Conservation (phyloP, 2,113 vertebrate species). For the Notarius lentiginosus region DNA sequence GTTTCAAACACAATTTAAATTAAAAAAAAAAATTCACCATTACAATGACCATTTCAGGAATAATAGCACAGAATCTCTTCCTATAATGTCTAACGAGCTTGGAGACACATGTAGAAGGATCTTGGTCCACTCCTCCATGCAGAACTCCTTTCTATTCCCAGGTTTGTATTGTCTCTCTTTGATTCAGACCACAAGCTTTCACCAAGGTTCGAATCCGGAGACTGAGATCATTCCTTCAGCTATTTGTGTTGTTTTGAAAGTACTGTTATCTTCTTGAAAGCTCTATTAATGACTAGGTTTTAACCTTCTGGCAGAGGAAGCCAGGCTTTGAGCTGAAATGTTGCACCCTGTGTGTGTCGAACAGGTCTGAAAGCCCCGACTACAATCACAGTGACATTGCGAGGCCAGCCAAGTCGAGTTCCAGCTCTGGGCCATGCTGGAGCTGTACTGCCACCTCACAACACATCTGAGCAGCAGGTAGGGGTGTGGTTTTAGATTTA, state of each 20-base stretch:
- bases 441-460: slow-evolving; percentile 55
- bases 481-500: slow-evolving; percentile 3
- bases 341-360: slow-evolving; percentile 57
- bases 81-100: background rate
- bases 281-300: background rate
- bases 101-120: background rate
- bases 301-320: background rate
- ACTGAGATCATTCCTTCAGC: background rate
- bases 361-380: slow-evolving; percentile 88
- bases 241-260: background rate
- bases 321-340: background rate
- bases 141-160: background rate
- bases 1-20: background rate
- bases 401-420: slow-evolving; percentile 80
- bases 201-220: background rate
- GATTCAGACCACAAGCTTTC: background rate
- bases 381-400: slow-evolving; percentile 88
- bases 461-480: slow-evolving; percentile 67
- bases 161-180: background rate
- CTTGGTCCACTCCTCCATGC: background rate
- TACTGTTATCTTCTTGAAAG: background rate
- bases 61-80: background rate
- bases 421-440: slow-evolving; percentile 75
- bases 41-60: background rate
- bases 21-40: background rate